A percentile compares a stretch with the other conserved stretches of the same genome.
These are phyloP conservation scores for Hydrotaea cyrtoneurina DNA, from an alignment of 2,888 invertebrate genomes.

Conservation along the genomic window DNA sequence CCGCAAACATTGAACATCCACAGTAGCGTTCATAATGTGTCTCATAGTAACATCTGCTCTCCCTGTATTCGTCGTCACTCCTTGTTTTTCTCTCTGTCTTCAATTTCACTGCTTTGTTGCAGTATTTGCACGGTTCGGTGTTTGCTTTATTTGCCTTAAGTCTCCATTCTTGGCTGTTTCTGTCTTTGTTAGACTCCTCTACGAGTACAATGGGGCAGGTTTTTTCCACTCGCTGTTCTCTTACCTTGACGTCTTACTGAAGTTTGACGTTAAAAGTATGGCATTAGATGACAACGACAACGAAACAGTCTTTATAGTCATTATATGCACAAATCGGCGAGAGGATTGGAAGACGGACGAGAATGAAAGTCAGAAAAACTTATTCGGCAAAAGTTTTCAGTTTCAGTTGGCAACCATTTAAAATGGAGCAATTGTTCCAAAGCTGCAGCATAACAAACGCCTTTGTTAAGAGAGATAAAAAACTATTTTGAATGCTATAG, in stretches of 20 bases:
- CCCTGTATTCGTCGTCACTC: not conserved
- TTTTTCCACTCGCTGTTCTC: not conserved
- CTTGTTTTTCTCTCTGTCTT: not conserved
- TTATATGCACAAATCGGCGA: slow-evolving; percentile 1
- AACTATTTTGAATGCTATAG: not conserved
- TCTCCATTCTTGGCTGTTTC: not conserved
- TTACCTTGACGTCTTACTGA: slow-evolving; percentile 18
- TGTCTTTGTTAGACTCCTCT: too few species aligned
- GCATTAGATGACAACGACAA: not conserved
- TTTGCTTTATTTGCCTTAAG: not conserved
- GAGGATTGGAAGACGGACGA: not conserved
- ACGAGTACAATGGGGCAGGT: too few species aligned
- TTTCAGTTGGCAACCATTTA: not conserved
- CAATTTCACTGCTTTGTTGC: not conserved
- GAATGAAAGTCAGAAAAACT: not conserved
- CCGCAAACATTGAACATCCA: too few species aligned
- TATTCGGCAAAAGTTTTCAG: not conserved
- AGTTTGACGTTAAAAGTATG: slow-evolving; percentile 2
- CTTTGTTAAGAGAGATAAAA: not conserved
- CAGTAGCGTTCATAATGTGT: too few species aligned
- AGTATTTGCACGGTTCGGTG: not conserved
- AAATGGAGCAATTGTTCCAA: not conserved
- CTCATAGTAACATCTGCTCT: not conserved
- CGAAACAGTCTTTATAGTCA: not conserved
- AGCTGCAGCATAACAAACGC: not conserved